Evolutionary conservation across 2,797 vertebrate species (phyloP).

Genomic region (Periparus ater): DNA sequence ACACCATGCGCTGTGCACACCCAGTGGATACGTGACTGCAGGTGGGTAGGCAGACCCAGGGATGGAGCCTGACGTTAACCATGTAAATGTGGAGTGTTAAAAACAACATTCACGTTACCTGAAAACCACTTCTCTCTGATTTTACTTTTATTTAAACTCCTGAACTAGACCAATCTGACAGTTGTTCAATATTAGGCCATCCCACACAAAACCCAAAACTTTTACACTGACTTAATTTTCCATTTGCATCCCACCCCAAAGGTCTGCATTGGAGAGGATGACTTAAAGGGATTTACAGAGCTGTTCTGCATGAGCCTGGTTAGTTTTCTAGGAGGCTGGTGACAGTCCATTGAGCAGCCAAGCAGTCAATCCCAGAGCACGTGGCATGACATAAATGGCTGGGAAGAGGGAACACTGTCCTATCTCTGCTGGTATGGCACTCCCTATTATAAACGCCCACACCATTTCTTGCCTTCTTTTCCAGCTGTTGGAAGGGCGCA

Average conservation of each 20-base stretch:
- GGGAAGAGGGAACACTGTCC: neutral
- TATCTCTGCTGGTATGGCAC: neutral
- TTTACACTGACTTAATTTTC: neutral
- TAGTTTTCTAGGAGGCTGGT: neutral
- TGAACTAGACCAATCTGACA: neutral
- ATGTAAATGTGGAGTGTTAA: neutral
- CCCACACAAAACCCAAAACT: accelerated
- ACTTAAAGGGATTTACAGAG: neutral
- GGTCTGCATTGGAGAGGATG: neutral
- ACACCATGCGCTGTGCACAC: neutral
- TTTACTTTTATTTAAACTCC: neutral
- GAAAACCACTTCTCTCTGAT: neutral
- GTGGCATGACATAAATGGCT: accelerated
- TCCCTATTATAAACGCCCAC: neutral
- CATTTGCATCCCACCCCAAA: neutral
- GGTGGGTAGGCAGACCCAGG: neutral
- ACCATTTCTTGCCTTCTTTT: neutral
- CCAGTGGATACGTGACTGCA: neutral
- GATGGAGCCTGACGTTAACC: neutral
- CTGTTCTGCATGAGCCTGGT: neutral
- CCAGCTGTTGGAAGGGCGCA: neutral
- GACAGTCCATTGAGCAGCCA: neutral
- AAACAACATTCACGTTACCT: neutral
- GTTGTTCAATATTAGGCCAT: neutral
- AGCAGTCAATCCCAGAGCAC: neutral